Percentiles rank a stretch among this genome's conserved stretches.
Conservation (phyloP, 2,113 vertebrate species). For the Ciconia boyciana region DNA sequence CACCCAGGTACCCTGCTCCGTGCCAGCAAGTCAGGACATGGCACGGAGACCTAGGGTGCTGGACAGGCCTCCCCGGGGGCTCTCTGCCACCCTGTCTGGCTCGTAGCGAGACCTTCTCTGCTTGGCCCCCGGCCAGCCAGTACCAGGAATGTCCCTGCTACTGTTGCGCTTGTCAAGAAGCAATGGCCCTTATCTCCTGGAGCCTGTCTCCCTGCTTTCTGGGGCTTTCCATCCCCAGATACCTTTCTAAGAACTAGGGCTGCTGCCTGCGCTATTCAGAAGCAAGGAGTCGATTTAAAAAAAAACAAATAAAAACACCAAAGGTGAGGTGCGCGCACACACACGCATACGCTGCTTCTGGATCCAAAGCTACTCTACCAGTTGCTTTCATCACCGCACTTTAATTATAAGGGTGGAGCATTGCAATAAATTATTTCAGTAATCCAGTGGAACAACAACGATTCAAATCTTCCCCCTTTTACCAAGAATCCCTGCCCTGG, state of each 20-base stretch:
- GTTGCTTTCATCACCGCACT: constrained; percentile 60
- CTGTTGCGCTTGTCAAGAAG: constrained; percentile 43
- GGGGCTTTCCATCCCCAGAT: constrained; percentile 53
- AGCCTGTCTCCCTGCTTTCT: constrained; percentile 31
- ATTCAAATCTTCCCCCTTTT: constrained; percentile 64
- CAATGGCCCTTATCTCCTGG: constrained; percentile 60
- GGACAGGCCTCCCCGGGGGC: neutral
- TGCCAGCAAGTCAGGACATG: fast-evolving
- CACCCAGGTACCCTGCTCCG: fast-evolving
- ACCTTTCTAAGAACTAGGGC: constrained; percentile 67
- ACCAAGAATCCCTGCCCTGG: constrained; percentile 59
- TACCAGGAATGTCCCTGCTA: constrained; percentile 58
- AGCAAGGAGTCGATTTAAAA: constrained; percentile 11
- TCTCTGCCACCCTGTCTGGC: neutral
- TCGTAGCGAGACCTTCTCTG: neutral
- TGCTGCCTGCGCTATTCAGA: constrained; percentile 22
- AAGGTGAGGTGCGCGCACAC: constrained; percentile 33
- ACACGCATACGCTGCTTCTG: constrained; percentile 26
- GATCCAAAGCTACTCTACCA: constrained; percentile 69
- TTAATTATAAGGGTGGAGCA: constrained; percentile 73
- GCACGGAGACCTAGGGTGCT: fast-evolving
- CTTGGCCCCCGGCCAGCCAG: constrained; percentile 34
- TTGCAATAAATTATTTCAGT: constrained; percentile 70
- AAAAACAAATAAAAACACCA: constrained; percentile 49
- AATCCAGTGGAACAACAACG: constrained; percentile 68